phyloP scores from a whole-genome alignment of 2,888 invertebrate species.

The Drosophila kanekoi region DNA sequence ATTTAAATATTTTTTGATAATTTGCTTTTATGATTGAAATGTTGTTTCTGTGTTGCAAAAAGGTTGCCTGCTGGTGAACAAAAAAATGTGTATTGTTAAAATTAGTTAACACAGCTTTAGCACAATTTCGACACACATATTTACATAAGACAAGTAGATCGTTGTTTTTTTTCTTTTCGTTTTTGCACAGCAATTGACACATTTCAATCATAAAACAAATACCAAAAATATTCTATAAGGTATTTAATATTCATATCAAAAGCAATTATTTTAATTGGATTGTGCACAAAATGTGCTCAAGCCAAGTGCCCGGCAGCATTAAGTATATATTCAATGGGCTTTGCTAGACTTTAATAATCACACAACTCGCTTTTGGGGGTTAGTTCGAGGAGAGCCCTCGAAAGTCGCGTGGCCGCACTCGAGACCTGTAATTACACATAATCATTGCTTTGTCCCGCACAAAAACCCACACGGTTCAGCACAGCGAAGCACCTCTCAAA shows the following conservation, averaged over 20 bases:
- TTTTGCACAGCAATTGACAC: conserved; percentile 81
- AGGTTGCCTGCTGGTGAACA: conserved; percentile 83
- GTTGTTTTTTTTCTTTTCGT: not conserved
- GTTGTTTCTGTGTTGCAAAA: conserved; percentile 86
- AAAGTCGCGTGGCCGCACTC: conserved; percentile 65
- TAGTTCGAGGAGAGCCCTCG: conserved; percentile 39
- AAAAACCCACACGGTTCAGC: conserved; percentile 1
- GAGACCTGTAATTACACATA: conserved; percentile 63
- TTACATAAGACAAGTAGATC: conserved; percentile 39
- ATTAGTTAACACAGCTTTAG: conserved; percentile 57
- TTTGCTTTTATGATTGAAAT: conserved; percentile 85
- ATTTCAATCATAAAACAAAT: conserved; percentile 86
- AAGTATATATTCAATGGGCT: not conserved
- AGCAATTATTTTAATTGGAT: conserved; percentile 63
- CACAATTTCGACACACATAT: conserved; percentile 22
- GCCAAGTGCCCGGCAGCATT: conserved; percentile 1
- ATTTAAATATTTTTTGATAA: conserved; percentile 35
- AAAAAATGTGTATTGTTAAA: conserved; percentile 64
- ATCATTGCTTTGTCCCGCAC: conserved; percentile 55
- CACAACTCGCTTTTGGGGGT: not conserved
- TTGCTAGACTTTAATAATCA: conserved; percentile 24
- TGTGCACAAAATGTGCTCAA: conserved; percentile 12
- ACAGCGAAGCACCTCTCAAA: conserved; percentile 49
- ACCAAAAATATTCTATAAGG: conserved; percentile 51
- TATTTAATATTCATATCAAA: conserved; percentile 43